Base-by-base conservation (phyloP, 2,888 invertebrate species). In the Schizaphis graminum region DNA sequence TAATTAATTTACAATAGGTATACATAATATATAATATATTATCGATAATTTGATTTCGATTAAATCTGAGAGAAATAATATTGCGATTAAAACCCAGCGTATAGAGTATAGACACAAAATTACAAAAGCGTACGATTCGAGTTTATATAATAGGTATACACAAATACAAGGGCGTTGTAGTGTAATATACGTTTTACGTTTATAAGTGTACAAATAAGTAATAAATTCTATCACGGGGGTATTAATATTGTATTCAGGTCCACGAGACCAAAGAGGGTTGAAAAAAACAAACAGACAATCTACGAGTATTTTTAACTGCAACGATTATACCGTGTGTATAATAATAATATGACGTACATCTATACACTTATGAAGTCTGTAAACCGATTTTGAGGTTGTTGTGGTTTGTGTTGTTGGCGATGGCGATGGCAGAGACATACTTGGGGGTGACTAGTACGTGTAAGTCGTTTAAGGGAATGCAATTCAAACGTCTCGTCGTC, bases 401-500 rank as follows among this genome's bases (percentile, higher is more conserved):
- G 35, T 35, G 35, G 77, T 77, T 77, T 77, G 77, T 77, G 8
- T 35, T 35, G 7, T n/a, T 35, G 13, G 77, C 8, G 8, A 21
- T 35, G 85, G 26, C 0, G 85, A 28, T 26, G 85, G 26, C 28
- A 28, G 44, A 13, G 21, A 2, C 53, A 53, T 53, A 21, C 53
- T 3, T 53, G 53, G 21, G 53, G 44, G 44, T 28, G 85, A 13
- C 28, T 77, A 35, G 77, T 86, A 47, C 49, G 87, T 49, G 87
- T 56, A 53, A 35, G 90, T 90, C 67, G 67, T 91, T 91, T 67
- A 49, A 91, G 4, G 90, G 90, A 67, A 67, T 91, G 47, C 67
- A 91, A 67, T 91, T 91, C 90, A 77, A 91, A 67, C 90, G 90
- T 91, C 90, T 92, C 86, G 87, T 84, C 91, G 84, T 84, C 91